These are phyloP conservation scores for Micromussa lordhowensis DNA, from an alignment of 92 coral and sea anemone species.

Conservation along the genomic window DNA sequence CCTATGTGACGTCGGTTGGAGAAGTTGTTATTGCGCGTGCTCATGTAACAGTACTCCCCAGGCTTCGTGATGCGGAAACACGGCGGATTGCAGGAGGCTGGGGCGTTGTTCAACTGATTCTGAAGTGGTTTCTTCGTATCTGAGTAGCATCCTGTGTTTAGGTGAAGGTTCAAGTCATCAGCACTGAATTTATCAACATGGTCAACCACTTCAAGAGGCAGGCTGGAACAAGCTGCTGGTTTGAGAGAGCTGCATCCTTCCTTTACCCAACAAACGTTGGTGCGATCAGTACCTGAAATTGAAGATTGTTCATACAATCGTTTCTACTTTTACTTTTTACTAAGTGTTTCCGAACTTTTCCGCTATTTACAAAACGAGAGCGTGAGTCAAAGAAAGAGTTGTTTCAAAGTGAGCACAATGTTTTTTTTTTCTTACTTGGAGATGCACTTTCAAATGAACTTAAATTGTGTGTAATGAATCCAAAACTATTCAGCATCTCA, in stretches of 20 bases:
- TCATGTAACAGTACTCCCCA: constrained; percentile 60
- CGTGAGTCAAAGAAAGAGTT: no score
- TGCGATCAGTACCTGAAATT: constrained; percentile 55
- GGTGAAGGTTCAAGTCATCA: constrained; percentile 42
- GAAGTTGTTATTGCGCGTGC: constrained; percentile 74
- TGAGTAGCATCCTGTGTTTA: constrained; percentile 48
- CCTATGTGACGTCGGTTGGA: constrained; percentile 67
- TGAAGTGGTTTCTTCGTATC: constrained; percentile 7
- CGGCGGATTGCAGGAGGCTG: constrained; percentile 64
- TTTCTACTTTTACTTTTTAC: background rate
- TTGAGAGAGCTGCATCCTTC: constrained; percentile 58
- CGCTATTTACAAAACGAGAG: no score
- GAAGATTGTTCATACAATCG: background rate
- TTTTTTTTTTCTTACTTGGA: no score
- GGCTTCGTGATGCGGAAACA: constrained; percentile 67
- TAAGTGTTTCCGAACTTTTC: background rate
- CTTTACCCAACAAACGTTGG: constrained; percentile 58
- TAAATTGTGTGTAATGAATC: no score
- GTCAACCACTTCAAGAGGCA: constrained; percentile 60
- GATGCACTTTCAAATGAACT: no score
- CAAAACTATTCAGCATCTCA: no score
- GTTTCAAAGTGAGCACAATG: no score
- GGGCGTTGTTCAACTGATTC: constrained; percentile 51
- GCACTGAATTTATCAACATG: constrained; percentile 22
- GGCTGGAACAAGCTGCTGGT: constrained; percentile 48